Conservation (phyloP, 2,888 invertebrate genomes). For the Parnassius mnemosyne region DNA sequence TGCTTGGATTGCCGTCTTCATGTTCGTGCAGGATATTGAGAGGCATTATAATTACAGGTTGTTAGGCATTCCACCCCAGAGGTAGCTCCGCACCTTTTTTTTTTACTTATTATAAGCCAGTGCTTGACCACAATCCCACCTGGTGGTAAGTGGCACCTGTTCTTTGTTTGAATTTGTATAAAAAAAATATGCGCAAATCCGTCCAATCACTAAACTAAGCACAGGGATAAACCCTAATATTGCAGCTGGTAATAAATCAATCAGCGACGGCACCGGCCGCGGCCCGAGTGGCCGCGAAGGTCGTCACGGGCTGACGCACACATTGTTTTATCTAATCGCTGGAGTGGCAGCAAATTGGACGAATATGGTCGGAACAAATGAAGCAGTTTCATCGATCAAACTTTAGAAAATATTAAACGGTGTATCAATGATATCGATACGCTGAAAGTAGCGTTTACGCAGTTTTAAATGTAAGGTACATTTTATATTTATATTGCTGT, state of each 20-base stretch:
- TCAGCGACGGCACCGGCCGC: slow-evolving; percentile 11
- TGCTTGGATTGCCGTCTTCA: no score
- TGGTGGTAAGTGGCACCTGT: no score
- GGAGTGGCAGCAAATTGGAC: slow-evolving; percentile 49
- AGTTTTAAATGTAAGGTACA: no score
- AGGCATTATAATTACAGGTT: no score
- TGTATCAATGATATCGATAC: background rate
- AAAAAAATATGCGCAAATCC: background rate
- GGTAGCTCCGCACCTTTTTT: no score
- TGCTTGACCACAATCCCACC: no score
- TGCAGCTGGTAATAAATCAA: slow-evolving; percentile 14
- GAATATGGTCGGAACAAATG: slow-evolving; percentile 34
- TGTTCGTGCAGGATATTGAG: no score
- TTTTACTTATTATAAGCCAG: no score
- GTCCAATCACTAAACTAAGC: background rate
- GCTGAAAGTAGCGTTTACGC: no score
- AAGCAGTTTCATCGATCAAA: slow-evolving; percentile 26
- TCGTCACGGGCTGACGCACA: slow-evolving; percentile 62
- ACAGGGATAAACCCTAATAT: slow-evolving; percentile 13
- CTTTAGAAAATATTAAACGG: background rate
- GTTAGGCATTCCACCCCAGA: no score
- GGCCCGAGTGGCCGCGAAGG: slow-evolving; percentile 33
- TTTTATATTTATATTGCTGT: no score
- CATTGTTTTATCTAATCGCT: slow-evolving; percentile 56
- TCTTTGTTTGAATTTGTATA: no score